Evolutionary conservation across 1,140 invertebrate species (phyloP).

Genomic region (Bradynema listronoti): DNA sequence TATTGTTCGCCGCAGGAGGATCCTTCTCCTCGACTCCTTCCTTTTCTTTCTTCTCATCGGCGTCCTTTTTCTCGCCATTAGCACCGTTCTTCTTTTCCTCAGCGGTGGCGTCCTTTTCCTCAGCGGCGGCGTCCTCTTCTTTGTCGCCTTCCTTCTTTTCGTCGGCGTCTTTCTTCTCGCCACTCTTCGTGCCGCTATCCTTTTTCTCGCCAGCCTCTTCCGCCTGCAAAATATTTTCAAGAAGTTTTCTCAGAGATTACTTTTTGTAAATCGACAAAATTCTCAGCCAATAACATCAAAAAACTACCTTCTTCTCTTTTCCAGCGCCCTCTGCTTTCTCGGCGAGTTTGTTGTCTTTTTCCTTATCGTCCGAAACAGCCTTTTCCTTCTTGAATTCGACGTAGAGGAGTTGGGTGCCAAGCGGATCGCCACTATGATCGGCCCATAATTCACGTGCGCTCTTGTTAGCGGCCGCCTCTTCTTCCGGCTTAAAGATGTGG

Average conservation of each 20-base stretch:
- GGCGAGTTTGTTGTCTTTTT: constrained; percentile 27
- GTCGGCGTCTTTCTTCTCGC: constrained; percentile 16
- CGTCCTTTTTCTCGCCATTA: constrained; percentile 13
- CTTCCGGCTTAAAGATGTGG: constrained; percentile 28
- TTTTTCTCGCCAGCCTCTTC: constrained; percentile 3
- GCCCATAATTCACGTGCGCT: constrained; percentile 17
- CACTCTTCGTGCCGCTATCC: constrained; percentile 18
- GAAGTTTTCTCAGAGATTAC: too few species aligned
- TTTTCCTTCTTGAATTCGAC: constrained; percentile 42
- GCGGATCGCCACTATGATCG: constrained; percentile 31
- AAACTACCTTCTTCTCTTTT: constrained; percentile 6
- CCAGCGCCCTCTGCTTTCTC: neutral
- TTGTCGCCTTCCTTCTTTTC: constrained; percentile 28
- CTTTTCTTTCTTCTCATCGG: constrained; percentile 16
- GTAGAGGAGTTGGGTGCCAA: constrained; percentile 31
- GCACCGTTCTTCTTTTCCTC: constrained; percentile 18
- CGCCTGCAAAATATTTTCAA: too few species aligned
- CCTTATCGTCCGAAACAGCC: constrained; percentile 21
- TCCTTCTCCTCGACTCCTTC: constrained; percentile 12
- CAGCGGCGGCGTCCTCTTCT: constrained; percentile 23
- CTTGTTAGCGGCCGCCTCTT: constrained; percentile 28
- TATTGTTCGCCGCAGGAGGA: too few species aligned
- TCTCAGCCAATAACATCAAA: neutral
- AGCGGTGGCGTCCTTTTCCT: constrained; percentile 9
- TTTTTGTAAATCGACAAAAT: neutral